Evolutionary conservation across 1,140 invertebrate genomes (phyloP).

Genomic region (Micrasema longulum): DNA sequence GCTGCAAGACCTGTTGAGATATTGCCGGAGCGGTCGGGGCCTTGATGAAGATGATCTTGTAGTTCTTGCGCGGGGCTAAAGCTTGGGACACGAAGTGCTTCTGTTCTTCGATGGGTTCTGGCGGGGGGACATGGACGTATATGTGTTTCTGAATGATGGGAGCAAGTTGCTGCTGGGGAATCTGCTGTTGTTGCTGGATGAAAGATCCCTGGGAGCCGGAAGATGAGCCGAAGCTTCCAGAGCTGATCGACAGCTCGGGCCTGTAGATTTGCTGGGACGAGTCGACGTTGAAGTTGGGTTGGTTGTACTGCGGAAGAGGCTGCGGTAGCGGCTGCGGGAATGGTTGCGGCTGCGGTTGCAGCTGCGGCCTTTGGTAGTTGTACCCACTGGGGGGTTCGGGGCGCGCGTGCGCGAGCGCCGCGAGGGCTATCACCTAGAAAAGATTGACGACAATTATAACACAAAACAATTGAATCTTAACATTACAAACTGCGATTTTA

Average conservation of each 20-base stretch:
- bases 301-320: neutral
- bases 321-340: slow-evolving; percentile 17
- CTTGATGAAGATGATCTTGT: slow-evolving; percentile 92
- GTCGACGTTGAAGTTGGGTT: slow-evolving; percentile 11
- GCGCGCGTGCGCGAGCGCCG: slow-evolving; percentile 70
- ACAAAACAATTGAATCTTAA: neutral
- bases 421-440: slow-evolving; percentile 63
- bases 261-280: slow-evolving; percentile 22
- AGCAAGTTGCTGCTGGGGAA: slow-evolving; percentile 49
- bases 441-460: slow-evolving; percentile 8
- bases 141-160: slow-evolving; percentile 68
- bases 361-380: slow-evolving; percentile 68
- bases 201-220: slow-evolving; percentile 62
- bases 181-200: slow-evolving; percentile 1
- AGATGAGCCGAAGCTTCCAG: slow-evolving; percentile 57
- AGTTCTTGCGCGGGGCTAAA: slow-evolving; percentile 82
- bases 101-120: slow-evolving; percentile 73
- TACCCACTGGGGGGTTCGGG: slow-evolving; percentile 70
- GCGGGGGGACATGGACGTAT: slow-evolving; percentile 68
- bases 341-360: neutral
- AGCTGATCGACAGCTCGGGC: slow-evolving; percentile 43
- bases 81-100: slow-evolving; percentile 68
- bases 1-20: slow-evolving; percentile 77
- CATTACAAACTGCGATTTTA: neutral
- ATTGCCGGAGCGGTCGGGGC: slow-evolving; percentile 83